Conservation (phyloP, 1,140 invertebrate genomes). For the Stenopsyche tienmushanensis region DNA sequence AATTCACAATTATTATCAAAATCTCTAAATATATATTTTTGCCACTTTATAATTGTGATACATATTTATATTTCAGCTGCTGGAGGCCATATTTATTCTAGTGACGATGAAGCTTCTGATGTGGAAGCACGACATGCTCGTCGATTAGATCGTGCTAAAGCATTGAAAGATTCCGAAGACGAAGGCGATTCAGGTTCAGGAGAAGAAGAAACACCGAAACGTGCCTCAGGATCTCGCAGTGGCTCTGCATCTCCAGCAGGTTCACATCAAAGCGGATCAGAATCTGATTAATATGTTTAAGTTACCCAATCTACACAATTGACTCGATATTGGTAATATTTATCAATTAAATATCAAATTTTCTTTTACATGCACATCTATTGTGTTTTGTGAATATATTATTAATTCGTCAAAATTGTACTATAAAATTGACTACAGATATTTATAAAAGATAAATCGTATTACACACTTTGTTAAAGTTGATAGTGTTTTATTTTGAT, state of each 20-base stretch:
- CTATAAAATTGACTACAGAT: too few relatives aligned
- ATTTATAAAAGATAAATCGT: too few relatives aligned
- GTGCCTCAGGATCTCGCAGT: slow-evolving; percentile 31
- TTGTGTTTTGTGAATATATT: too few relatives aligned
- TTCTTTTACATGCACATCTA: neutral
- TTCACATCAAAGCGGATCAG: slow-evolving; percentile 31
- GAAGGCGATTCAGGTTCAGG: slow-evolving; percentile 47
- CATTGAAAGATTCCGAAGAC: slow-evolving; percentile 84
- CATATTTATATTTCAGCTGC: slow-evolving; percentile 50
- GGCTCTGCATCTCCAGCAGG: slow-evolving; percentile 26
- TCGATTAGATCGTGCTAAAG: slow-evolving; percentile 76
- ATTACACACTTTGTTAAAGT: too few relatives aligned
- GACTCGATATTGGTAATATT: too few relatives aligned
- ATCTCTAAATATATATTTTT: neutral
- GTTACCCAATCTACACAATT: too few relatives aligned
- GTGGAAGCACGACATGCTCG: slow-evolving; percentile 76
- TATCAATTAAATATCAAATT: neutral
- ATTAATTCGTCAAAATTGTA: too few relatives aligned
- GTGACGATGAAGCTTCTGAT: slow-evolving; percentile 87
- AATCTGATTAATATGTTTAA: slow-evolving; percentile 30
- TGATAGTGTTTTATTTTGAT: too few relatives aligned
- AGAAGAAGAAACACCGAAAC: slow-evolving; percentile 43
- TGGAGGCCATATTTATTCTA: slow-evolving; percentile 83
- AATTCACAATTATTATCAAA: slow-evolving; percentile 18
- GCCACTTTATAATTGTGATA: slow-evolving; percentile 22